These are phyloP conservation scores for Euphydryas editha DNA, from an alignment of 2,888 invertebrate genomes.

Conservation along the genomic window DNA sequence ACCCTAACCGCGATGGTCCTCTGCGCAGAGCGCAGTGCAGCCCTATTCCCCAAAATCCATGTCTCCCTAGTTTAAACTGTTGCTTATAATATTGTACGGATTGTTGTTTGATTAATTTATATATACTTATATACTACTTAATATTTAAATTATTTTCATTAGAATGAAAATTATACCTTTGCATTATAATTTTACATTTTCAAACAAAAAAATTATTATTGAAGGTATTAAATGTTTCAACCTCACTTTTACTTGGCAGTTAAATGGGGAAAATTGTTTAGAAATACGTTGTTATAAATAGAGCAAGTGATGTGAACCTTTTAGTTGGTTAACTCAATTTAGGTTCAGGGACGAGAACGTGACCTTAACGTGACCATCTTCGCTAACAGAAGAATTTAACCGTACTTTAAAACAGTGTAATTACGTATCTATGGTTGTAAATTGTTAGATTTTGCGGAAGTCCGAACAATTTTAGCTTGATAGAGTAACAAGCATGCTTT, in stretches of 20 bases:
- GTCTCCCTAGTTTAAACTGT: no score
- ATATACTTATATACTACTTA: no score
- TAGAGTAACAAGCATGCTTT: not conserved
- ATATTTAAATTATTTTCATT: no score
- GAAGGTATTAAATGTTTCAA: not conserved
- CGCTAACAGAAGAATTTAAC: constrained; percentile 25
- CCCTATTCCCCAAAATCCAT: no score
- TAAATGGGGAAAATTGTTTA: not conserved
- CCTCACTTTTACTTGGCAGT: not conserved
- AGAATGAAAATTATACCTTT: no score
- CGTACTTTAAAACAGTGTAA: not conserved
- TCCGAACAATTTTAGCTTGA: not conserved
- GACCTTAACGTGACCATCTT: constrained; percentile 31
- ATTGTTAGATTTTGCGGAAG: not conserved
- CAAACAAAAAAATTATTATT: not conserved
- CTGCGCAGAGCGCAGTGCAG: no score
- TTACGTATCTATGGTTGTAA: not conserved
- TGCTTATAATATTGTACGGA: no score
- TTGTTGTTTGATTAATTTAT: no score
- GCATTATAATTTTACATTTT: not conserved
- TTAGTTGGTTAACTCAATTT: constrained; percentile 35
- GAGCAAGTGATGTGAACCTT: constrained; percentile 22
- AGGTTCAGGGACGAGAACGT: constrained; percentile 31
- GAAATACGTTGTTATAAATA: constrained; percentile 10
- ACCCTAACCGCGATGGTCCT: no score